These are phyloP conservation scores for Agrochola litura DNA, from an alignment of 2,888 invertebrate genomes.

Conservation along the genomic window DNA sequence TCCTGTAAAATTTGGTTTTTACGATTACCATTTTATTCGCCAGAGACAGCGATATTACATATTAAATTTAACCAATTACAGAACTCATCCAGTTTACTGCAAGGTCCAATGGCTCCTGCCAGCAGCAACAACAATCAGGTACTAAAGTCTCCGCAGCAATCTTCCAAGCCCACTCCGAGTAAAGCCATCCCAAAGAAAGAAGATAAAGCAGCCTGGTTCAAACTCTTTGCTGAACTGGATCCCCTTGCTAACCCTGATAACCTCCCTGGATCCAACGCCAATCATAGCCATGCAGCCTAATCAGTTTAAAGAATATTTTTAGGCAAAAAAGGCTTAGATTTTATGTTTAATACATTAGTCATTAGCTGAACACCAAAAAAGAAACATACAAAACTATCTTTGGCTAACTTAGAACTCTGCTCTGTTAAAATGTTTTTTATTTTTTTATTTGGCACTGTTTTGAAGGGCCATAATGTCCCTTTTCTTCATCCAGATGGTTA, in stretches of 20 bases:
- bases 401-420: neutral
- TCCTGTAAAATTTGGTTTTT: too few species aligned
- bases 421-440: conserved; percentile 9
- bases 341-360: conserved; percentile 27
- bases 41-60: too few species aligned
- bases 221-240: conserved; percentile 97
- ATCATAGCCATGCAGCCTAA: conserved; percentile 89
- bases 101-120: conserved; percentile 74
- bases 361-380: conserved; percentile 8
- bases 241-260: conserved; percentile 96
- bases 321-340: conserved; percentile 31
- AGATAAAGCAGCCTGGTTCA: conserved; percentile 94
- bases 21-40: too few species aligned
- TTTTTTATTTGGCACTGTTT: conserved; percentile 17
- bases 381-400: conserved; percentile 11
- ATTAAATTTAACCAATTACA: conserved; percentile 66
- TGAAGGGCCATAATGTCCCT: neutral
- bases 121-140: conserved; percentile 65
- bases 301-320: neutral
- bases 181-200: conserved; percentile 86
- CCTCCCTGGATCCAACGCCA: conserved; percentile 83
- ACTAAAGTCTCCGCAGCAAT: conserved; percentile 63
- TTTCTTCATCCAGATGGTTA: neutral
- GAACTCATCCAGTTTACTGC: conserved; percentile 76
- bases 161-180: conserved; percentile 64